Evolutionary conservation across 2,797 vertebrate species (phyloP).

Genomic region (Scolopax bukidnonensis): DNA sequence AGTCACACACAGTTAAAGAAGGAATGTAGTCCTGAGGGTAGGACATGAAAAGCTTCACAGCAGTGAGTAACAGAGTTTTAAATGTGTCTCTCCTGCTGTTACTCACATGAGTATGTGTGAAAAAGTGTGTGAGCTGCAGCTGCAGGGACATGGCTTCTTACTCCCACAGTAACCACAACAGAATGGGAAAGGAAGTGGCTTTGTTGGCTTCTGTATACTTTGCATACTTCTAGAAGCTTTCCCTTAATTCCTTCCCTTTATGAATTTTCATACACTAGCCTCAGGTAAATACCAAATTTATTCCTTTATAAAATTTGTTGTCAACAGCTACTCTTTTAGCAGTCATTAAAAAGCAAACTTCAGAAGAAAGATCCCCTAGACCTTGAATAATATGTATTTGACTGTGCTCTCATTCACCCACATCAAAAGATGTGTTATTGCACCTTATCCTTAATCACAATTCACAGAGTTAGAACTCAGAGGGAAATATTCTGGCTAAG

Average conservation of each 20-base stretch:
- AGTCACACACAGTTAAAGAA: background rate
- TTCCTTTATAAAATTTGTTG: background rate
- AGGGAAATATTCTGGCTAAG: background rate
- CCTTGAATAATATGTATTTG: background rate
- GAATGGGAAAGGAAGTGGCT: background rate
- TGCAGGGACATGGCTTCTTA: background rate
- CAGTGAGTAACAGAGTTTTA: background rate
- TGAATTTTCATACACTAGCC: background rate
- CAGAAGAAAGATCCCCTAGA: background rate
- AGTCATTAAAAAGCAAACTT: background rate
- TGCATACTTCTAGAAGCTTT: background rate
- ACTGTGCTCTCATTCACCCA: background rate
- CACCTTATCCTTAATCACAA: background rate
- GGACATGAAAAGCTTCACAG: background rate
- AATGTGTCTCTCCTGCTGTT: background rate
- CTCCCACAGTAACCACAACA: background rate
- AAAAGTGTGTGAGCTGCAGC: background rate
- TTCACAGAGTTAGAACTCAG: background rate
- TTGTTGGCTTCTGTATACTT: background rate
- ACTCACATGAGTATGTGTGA: fast-evolving
- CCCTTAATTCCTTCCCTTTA: background rate
- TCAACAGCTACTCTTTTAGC: background rate
- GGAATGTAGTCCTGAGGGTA: background rate
- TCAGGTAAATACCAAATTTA: background rate
- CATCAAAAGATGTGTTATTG: background rate